Conservation (phyloP, 2,888 invertebrate genomes). For the Carpatolechia fugitivella region DNA sequence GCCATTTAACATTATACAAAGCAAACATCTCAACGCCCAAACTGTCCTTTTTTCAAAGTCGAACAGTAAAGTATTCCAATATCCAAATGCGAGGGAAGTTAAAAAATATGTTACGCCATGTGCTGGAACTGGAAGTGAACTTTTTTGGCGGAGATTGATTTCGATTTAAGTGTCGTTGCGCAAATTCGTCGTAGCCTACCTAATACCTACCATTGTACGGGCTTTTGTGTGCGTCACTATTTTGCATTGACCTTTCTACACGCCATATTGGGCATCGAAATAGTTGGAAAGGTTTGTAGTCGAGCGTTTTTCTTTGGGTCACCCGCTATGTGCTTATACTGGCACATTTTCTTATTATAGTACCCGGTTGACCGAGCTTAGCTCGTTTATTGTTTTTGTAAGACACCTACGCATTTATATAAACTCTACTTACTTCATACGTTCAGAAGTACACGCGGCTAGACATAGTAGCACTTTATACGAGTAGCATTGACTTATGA, state of each 20-base stretch:
- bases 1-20: no score
- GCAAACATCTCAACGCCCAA: no score
- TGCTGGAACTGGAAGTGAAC: slow-evolving; percentile 8
- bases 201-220: slow-evolving; percentile 17
- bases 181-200: slow-evolving; percentile 17
- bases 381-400: no score
- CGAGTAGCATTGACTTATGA: no score
- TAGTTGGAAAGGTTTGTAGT: not conserved
- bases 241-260: slow-evolving; percentile 4
- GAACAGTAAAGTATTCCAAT: not conserved
- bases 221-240: slow-evolving; percentile 13
- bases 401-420: no score
- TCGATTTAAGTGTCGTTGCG: slow-evolving; percentile 15
- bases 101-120: slow-evolving; percentile 6
- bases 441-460: no score
- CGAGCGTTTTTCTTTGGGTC: not conserved
- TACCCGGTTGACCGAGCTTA: no score
- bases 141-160: slow-evolving; percentile 18
- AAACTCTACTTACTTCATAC: no score
- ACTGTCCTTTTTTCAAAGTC: no score
- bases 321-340: not conserved
- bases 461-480: no score
- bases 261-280: not conserved
- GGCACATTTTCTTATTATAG: no score
- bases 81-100: not conserved